Conservation (phyloP, 2,113 vertebrate species). For the Gopherus evgoodei region DNA sequence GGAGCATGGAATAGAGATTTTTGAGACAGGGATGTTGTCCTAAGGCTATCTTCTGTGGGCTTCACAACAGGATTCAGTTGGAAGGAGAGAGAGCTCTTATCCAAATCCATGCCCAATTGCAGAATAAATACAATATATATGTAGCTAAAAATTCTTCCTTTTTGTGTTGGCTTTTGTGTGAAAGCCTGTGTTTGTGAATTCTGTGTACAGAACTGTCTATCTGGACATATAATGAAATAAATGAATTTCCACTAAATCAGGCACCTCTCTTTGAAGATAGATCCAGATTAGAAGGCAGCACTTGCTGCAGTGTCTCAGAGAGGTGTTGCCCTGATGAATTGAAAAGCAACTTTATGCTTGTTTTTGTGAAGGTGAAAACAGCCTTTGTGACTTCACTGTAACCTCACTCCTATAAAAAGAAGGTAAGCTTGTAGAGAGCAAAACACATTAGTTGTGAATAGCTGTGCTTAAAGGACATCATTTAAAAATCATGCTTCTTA, state of each 20-base stretch:
- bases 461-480: not conserved
- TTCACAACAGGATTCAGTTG: not conserved
- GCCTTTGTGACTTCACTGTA: not conserved
- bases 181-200: not conserved
- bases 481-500: not conserved
- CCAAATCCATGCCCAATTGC: not conserved
- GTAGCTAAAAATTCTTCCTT: not conserved
- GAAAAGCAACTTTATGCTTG: not conserved
- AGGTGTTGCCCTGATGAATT: not conserved
- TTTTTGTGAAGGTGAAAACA: not conserved
- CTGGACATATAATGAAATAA: not conserved
- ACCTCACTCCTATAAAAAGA: not conserved
- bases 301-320: conserved; percentile 13
- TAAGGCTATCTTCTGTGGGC: not conserved
- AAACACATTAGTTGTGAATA: not conserved
- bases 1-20: not conserved
- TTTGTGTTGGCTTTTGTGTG: not conserved
- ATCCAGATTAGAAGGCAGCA: not conserved
- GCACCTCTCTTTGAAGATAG: not conserved
- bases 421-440: not conserved
- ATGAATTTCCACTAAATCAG: fast-evolving
- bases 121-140: not conserved
- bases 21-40: not conserved
- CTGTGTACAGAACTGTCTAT: not conserved
- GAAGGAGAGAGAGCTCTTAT: not conserved